Evolutionary conservation across 2,888 invertebrate genomes (phyloP).

Genomic region (Zhengitettix transpicula): DNA sequence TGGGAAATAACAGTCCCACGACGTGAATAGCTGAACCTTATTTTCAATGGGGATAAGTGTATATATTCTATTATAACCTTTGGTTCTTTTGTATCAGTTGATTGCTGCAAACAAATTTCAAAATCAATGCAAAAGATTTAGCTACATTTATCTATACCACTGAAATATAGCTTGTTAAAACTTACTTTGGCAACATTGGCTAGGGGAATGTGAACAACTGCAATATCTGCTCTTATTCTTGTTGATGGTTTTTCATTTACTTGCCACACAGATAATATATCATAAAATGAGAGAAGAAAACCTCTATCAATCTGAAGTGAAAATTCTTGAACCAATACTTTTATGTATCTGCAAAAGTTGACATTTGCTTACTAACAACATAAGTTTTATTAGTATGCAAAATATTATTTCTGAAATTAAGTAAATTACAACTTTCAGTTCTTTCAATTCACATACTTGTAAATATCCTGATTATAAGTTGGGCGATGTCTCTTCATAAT

Average conservation of each 20-base stretch:
- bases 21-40: conserved; percentile 41
- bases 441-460: conserved; percentile 28
- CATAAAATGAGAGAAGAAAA: conserved; percentile 41
- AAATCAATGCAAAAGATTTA: neutral
- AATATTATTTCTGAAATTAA: neutral
- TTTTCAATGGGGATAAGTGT: conserved; percentile 39
- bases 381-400: neutral
- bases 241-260: conserved; percentile 38
- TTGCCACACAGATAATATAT: conserved; percentile 42
- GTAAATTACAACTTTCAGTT: neutral
- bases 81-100: neutral
- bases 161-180: neutral
- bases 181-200: conserved; percentile 29
- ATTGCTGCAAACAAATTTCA: neutral
- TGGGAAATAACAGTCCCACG: conserved; percentile 19
- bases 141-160: neutral
- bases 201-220: conserved; percentile 40
- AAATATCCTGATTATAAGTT: conserved; percentile 35
- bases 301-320: conserved; percentile 52
- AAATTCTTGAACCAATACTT: conserved; percentile 47
- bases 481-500: conserved; percentile 34
- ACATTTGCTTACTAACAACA: neutral
- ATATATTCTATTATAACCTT: conserved; percentile 33
- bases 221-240: conserved; percentile 36
- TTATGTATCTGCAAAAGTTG: conserved; percentile 29